Conservation (phyloP, 2,113 vertebrate species). For the Epinephelus fuscoguttatus region DNA sequence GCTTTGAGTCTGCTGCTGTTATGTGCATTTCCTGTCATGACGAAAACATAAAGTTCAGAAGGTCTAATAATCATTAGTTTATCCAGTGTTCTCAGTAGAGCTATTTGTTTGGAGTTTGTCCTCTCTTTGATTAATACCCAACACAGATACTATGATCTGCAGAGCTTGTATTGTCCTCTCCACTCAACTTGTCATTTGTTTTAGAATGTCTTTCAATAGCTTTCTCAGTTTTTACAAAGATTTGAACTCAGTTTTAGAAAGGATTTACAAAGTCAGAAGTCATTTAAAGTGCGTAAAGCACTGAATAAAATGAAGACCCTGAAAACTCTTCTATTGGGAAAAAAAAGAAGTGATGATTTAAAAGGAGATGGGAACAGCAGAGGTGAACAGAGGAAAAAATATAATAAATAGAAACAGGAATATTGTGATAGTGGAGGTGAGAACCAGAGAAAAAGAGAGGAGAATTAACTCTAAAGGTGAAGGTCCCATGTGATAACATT, state of each 20-base stretch:
- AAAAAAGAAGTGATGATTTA: neutral
- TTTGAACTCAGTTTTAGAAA: neutral
- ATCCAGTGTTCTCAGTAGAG: neutral
- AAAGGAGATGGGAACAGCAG: neutral
- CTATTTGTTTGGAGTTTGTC: neutral
- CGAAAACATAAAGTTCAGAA: too few relatives aligned
- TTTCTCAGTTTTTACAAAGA: neutral
- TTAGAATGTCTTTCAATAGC: neutral
- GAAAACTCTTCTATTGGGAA: neutral
- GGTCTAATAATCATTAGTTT: neutral
- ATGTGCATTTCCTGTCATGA: neutral
- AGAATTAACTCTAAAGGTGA: neutral
- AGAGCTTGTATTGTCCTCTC: neutral
- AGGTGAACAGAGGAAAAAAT: neutral
- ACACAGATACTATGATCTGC: neutral
- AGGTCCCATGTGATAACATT: neutral
- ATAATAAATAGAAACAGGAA: neutral
- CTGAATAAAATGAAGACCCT: neutral
- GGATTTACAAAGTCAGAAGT: neutral
- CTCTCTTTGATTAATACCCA: neutral
- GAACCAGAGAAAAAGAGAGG: neutral
- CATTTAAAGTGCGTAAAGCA: neutral
- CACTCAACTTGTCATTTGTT: neutral
- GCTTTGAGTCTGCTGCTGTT: neutral
- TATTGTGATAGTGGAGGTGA: neutral